Base-by-base conservation (phyloP, 1,140 invertebrate genomes). In the Saxidomus purpurata region DNA sequence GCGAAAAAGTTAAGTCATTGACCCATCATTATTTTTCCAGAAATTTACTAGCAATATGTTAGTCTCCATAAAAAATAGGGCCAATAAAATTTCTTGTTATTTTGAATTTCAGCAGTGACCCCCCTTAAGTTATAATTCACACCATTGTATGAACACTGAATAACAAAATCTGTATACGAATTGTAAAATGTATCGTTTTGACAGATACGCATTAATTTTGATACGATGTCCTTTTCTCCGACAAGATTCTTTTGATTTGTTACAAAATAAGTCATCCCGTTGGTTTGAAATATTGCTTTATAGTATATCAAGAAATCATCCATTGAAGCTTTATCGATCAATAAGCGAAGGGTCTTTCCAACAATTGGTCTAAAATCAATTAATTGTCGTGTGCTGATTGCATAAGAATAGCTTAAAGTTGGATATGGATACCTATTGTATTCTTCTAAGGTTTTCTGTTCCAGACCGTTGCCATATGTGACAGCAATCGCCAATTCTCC, bases 181-280 rank as follows among this genome's bases (percentile, higher is more conserved):
- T 31, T 25, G 47, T 55, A 80, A 9, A 31, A 2, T 2, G 77
- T 55, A 36, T 80, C 77, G 13, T 81, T 81, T 40, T 81, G 79
- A 40, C 79, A 81, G 2, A 81, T 59, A 13, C 79, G 25, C 25
- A 81, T 34, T 22, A 81, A 22, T 36, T 81, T 81, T 9, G 79
- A 3, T 40, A 81, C 52, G 61, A 61, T 36, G 31, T 59, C 28
- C 15, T 9, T 0, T 4, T 6, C 43, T 55, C 79, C 79, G 4
- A 81, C 79, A 36, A 17, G 3, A 31, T 34, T 61, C 28, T 81
- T 81, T 31, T 81, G 79, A 61, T 81, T 81, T 61, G 79, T 81
- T 6, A 81, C n/a, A 55, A 81, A 59, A 61, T 81, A 81, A 36
- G 47, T 81, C 8, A 81, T 40, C 22, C 52, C 3, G 28, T 61